Evolutionary conservation across 2,888 invertebrate genomes (phyloP).

Genomic region (Thyatira batis): DNA sequence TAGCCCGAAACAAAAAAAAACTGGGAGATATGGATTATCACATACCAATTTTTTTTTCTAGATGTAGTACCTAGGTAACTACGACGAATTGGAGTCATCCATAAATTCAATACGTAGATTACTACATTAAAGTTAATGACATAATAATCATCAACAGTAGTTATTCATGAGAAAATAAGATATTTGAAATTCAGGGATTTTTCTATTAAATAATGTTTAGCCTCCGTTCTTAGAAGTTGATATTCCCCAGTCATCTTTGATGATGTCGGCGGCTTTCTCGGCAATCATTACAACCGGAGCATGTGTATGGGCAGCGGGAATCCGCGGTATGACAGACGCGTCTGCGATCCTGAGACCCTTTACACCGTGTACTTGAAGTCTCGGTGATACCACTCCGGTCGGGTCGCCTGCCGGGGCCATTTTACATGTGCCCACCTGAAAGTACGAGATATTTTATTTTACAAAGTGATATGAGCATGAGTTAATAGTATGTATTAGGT

Average conservation of each 20-base stretch:
- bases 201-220: neutral
- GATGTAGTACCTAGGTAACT: too few species aligned
- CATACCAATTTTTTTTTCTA: too few species aligned
- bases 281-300: slow-evolving; percentile 81
- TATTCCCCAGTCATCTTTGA: slow-evolving; percentile 74
- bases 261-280: slow-evolving; percentile 78
- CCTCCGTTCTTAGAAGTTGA: neutral
- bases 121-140: too few species aligned
- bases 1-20: too few species aligned
- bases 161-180: too few species aligned
- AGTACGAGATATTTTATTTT: slow-evolving; percentile 5
- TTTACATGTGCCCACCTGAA: slow-evolving; percentile 86
- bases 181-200: too few species aligned
- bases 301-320: slow-evolving; percentile 80
- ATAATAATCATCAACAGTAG: too few species aligned
- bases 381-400: slow-evolving; percentile 84
- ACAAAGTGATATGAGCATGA: neutral
- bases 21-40: too few species aligned
- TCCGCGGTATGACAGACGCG: slow-evolving; percentile 79
- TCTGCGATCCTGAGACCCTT: slow-evolving; percentile 73
- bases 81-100: too few species aligned
- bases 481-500: neutral
- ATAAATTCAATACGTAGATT: too few species aligned
- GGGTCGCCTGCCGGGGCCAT: slow-evolving; percentile 86
- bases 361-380: slow-evolving; percentile 70